Base-by-base conservation (phyloP, 2,113 vertebrate genomes). In the Semnopithecus entellus region DNA sequence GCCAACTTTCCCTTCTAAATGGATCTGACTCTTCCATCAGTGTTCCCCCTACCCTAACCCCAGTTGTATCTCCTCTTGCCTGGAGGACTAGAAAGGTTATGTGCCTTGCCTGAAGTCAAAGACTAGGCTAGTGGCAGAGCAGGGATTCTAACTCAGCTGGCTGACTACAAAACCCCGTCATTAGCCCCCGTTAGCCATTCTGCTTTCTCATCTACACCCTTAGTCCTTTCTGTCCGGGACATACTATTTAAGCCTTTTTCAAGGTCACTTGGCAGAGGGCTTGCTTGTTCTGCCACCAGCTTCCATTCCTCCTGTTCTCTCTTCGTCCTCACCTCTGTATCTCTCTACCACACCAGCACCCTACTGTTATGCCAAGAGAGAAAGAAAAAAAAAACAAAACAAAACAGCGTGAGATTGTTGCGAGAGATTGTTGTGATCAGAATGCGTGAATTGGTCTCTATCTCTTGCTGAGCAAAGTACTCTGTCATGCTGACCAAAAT, bases 181-280 rank as follows among this genome's bases (percentile, higher is more conserved):
- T 38, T 17, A 17, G 30, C 32, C 17, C 40, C 48, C 7, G 2
- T 30, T 13, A 45, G 78, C 13, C 43, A 7, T 70, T 52, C 23
- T 57, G 1, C 68, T 55, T 43, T 35, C 9, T 7, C 52, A 6
- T 4, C 30, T 3, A 5, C n/a, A 6, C 20, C 2, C 20, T 22
- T 16, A 5, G 45, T 23, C n/a, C 70, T 72, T 48, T 55, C 50
- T 48, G 66, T 43, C 25, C 83, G 12, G 8, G 9, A 18, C 43
- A 48, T 50, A 22, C 68, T 43, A 4, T 43, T 25, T 32, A 72
- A 66, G 48, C 48, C 5, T 17, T 23, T 72, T 30, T 12, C 70
- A 35, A 1, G 8, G 79, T 23, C 38, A 22, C 52, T 40, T 20
- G 27, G 12, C 48, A 68, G 8, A 10, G 17, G 1, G 11, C 32